Conservation (phyloP, 1,140 invertebrate species). For the Halesus radiatus region DNA sequence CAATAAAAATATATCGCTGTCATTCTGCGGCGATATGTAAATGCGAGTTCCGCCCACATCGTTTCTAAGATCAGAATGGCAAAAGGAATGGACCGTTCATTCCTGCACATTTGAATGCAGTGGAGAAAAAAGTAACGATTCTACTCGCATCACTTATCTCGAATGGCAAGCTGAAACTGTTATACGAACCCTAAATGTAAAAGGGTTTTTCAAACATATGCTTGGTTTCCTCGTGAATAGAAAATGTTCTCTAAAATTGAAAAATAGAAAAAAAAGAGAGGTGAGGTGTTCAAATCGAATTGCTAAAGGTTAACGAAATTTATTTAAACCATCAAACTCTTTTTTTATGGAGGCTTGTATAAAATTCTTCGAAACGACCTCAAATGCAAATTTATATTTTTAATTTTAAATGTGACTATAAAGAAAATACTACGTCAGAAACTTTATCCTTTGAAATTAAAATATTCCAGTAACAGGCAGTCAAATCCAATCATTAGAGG, state of each 20-base stretch:
- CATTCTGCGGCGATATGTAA: background rate
- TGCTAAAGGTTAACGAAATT: background rate
- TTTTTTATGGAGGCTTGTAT: background rate
- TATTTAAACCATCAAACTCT: background rate
- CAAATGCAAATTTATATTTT: too few relatives aligned
- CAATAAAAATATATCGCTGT: constrained; percentile 2
- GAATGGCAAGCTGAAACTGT: background rate
- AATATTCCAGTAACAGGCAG: too few relatives aligned
- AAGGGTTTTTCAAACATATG: constrained; percentile 18
- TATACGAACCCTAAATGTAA: constrained; percentile 1
- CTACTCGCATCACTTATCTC: background rate
- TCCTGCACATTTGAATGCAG: constrained; percentile 11
- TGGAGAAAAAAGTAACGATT: background rate
- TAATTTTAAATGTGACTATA: too few relatives aligned
- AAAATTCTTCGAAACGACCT: too few relatives aligned
- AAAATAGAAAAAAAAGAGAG: constrained; percentile 9
- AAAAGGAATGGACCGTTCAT: constrained; percentile 6
- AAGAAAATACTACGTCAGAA: too few relatives aligned
- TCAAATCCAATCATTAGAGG: background rate
- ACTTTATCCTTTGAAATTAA: too few relatives aligned
- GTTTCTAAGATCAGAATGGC: background rate
- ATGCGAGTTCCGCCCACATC: background rate
- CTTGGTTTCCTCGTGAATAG: background rate
- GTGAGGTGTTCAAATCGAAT: background rate
- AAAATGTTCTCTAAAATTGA: constrained; percentile 14